A percentile compares a stretch with the other conserved stretches of the same genome.
Conservation (phyloP, 2,888 invertebrate species). For the Branchellion lobata region DNA sequence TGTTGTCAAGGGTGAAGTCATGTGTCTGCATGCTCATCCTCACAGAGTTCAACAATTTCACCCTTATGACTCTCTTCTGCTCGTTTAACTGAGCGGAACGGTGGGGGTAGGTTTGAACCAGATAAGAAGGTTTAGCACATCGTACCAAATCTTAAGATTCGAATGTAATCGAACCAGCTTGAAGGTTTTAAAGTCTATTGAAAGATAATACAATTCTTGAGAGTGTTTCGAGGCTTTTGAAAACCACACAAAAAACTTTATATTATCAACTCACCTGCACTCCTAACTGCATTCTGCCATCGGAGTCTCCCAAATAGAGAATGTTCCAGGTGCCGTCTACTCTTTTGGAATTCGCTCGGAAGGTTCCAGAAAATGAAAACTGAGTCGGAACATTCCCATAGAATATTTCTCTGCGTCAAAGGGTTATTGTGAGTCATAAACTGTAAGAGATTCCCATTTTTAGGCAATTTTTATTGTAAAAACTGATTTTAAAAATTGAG, state of each 20-base stretch:
- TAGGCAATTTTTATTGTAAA: too few relatives aligned
- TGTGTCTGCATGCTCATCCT: background rate
- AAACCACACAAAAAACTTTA: too few relatives aligned
- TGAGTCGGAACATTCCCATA: background rate
- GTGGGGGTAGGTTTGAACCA: background rate
- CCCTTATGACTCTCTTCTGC: background rate
- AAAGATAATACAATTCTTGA: too few relatives aligned
- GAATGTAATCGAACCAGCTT: too few relatives aligned
- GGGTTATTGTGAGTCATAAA: background rate
- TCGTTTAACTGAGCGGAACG: background rate
- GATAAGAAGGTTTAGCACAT: too few relatives aligned
- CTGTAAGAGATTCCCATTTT: too few relatives aligned
- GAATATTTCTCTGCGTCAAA: constrained; percentile 14
- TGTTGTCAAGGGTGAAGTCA: constrained; percentile 35
- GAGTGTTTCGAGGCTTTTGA: too few relatives aligned
- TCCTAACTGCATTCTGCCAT: constrained; percentile 26
- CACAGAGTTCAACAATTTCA: constrained; percentile 9
- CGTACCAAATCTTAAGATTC: too few relatives aligned
- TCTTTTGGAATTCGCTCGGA: background rate
- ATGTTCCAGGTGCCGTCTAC: constrained; percentile 18
- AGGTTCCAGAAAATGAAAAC: constrained; percentile 30
- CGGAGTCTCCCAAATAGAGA: constrained; percentile 2
- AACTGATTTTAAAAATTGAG: too few relatives aligned
- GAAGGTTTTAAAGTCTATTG: too few relatives aligned
- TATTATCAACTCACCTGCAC: constrained; percentile 24